Conservation (phyloP, 1,140 invertebrate species). For the Spodoptera frugiperda region DNA sequence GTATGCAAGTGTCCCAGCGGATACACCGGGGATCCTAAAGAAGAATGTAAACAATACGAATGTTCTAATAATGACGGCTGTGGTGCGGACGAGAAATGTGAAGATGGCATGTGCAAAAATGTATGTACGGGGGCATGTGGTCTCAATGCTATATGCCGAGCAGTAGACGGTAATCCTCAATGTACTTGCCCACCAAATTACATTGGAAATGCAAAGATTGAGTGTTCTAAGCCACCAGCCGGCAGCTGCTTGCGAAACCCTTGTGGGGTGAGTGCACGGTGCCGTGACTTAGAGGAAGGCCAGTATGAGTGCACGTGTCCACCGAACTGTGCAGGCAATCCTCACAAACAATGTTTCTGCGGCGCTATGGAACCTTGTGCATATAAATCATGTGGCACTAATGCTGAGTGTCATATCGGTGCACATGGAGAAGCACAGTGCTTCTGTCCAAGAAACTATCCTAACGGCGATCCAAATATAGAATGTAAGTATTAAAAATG, state of each 20-base stretch:
- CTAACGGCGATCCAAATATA: conserved; percentile 93
- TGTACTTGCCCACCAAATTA: conserved; percentile 95
- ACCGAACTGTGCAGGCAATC: conserved; percentile 93
- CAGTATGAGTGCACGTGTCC: conserved; percentile 93
- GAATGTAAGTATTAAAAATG: conserved; percentile 89
- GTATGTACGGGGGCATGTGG: conserved; percentile 94
- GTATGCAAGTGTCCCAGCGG: conserved; percentile 95
- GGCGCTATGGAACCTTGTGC: conserved; percentile 90
- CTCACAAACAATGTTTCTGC: conserved; percentile 92
- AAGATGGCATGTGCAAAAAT: conserved; percentile 92
- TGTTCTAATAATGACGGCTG: conserved; percentile 93
- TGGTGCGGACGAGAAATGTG: conserved; percentile 91
- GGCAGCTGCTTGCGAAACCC: conserved; percentile 92
- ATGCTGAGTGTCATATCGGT: conserved; percentile 92
- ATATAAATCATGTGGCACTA: conserved; percentile 91
- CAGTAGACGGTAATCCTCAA: conserved; percentile 90
- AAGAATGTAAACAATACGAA: conserved; percentile 91
- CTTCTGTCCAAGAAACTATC: conserved; percentile 93
- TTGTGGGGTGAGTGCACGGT: conserved; percentile 94
- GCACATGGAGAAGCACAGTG: conserved; percentile 90
- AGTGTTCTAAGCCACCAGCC: conserved; percentile 89
- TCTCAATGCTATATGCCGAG: conserved; percentile 94
- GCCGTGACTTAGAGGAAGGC: conserved; percentile 90
- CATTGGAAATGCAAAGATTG: conserved; percentile 92
- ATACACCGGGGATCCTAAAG: conserved; percentile 92